phyloP scores from a whole-genome alignment of 2,888 invertebrate genomes.

The Mamestra brassicae region DNA sequence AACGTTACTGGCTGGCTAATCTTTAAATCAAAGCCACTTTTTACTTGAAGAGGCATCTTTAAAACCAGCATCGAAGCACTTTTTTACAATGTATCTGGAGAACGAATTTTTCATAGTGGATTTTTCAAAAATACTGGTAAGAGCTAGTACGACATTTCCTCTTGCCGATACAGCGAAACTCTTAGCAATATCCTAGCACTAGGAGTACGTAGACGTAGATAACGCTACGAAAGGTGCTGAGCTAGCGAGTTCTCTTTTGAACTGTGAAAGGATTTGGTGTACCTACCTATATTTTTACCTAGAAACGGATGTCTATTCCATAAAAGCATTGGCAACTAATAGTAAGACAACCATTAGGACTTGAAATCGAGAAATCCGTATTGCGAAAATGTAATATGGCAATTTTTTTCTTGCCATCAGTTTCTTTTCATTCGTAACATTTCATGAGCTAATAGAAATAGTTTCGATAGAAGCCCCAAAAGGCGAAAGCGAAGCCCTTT shows the following conservation, averaged over 20 bases:
- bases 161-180: conserved; percentile 5
- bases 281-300: conserved; percentile 7
- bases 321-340: not conserved
- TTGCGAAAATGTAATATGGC: not conserved
- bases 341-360: not conserved
- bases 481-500: conserved; percentile 17
- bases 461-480: conserved; percentile 25
- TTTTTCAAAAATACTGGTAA: not conserved
- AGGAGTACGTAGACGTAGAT: conserved; percentile 4
- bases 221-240: conserved; percentile 6
- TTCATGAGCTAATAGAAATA: not conserved
- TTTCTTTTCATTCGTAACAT: conserved; percentile 5
- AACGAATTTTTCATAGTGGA: not conserved
- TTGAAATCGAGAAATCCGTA: not conserved
- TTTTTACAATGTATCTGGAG: not conserved
- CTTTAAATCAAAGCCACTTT: conserved; percentile 11
- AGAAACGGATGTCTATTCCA: conserved; percentile 12
- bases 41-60: not conserved
- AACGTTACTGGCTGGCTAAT: conserved; percentile 4
- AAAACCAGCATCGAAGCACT: not conserved
- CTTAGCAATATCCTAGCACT: not conserved
- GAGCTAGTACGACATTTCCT: not conserved
- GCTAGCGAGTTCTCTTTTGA: conserved; percentile 10
- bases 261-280: conserved; percentile 9
- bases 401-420: not conserved